Evolutionary conservation across 2,797 vertebrate genomes (phyloP), one percentile per base, ranked within the genome.

Genomic region (Leptoclinus maculatus): DNA sequence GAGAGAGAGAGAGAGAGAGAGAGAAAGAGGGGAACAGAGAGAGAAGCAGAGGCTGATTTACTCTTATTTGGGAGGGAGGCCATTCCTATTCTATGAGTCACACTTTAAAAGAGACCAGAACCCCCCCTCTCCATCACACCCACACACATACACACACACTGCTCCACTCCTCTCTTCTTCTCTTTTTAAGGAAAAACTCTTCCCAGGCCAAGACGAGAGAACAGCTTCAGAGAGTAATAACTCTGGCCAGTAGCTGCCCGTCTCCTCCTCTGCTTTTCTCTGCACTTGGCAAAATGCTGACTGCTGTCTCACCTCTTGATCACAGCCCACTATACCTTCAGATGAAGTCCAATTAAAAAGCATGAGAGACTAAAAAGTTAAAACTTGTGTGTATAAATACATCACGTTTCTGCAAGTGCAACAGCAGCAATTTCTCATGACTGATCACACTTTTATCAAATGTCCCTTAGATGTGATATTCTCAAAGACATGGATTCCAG

Each of bases 51-150:
- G 75, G 51, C 76, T 88, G 89, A 70, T 89, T 85, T 80, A 78
- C 76, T 88, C 70, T 77, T 77, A 81, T 84, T 88, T 75, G 87
- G 78, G 79, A 87, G 87, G 86, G 81, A 90, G 83, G 87, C 68
- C 88, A 94, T 94, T 94, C 93, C 90, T 89, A 25, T 75, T 90
- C 71, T 65, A 79, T 94, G 94, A 95, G 90, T 95, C 94, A 95
- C 78, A 95, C 78, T 84, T 93, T 90, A 90, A 92, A 86, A 88
- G 82, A 90, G 87, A 87, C 79, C 92, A 93, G 89, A 93, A 79
- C 78, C 64, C 78, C 86, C 71, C 56, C 66, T 51, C 80, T 79
- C 83, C 85, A 85, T 83, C 87, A 63, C 59, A 74, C 8, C 9
- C 36, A 49, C 66, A 53, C 70, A 73, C 49, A 51, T 59, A 60